Evolutionary conservation across 2,888 invertebrate genomes (phyloP).

Genomic region (Synanthedon formicaeformis): DNA sequence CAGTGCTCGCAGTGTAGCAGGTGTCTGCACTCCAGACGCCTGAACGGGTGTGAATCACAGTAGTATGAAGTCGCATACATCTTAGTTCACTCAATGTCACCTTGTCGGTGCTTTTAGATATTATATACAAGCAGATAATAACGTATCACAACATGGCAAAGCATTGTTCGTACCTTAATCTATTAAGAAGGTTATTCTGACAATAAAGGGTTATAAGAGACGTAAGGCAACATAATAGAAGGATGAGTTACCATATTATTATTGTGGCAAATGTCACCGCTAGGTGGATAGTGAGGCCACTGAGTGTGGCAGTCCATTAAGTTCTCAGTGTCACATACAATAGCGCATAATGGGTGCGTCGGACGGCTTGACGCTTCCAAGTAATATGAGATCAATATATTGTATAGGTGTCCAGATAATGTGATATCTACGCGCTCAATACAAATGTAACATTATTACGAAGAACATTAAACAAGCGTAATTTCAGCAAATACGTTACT

Average conservation of each 20-base stretch:
- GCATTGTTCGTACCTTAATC: neutral
- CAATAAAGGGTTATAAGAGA: neutral
- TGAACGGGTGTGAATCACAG: conserved; percentile 50
- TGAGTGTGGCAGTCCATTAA: conserved; percentile 53
- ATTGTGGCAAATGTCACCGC: conserved; percentile 4
- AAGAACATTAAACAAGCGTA: neutral
- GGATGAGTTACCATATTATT: neutral
- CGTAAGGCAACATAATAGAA: neutral
- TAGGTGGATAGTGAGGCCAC: conserved; percentile 8
- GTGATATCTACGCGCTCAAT: neutral
- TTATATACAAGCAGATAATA: neutral
- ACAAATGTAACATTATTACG: neutral
- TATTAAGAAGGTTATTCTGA: conserved; percentile 1
- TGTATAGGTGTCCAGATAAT: neutral
- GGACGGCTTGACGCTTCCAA: conserved; percentile 23
- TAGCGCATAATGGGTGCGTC: conserved; percentile 38
- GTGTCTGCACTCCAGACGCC: conserved; percentile 39
- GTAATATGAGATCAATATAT: conserved; percentile 38
- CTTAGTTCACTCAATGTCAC: conserved; percentile 48
- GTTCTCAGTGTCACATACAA: conserved; percentile 54
- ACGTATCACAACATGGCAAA: neutral
- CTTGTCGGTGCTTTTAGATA: conserved; percentile 36
- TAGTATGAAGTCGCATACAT: conserved; percentile 52
- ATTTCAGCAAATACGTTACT: neutral
- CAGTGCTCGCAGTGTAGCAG: conserved; percentile 28